Evolutionary conservation across 2,888 invertebrate genomes (phyloP).

Genomic region (Neria commutata): DNA sequence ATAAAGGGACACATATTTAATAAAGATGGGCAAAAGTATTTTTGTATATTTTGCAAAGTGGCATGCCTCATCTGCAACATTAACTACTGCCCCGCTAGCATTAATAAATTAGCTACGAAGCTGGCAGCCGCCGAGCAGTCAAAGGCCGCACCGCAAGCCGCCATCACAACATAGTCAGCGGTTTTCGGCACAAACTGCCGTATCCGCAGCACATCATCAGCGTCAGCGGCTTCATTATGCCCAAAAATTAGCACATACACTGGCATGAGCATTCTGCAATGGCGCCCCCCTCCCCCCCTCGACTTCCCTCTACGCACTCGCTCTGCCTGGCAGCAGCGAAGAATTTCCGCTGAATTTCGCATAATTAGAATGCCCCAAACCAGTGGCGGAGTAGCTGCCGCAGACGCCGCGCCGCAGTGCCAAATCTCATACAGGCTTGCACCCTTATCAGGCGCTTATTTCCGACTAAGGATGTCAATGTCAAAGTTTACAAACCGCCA

Average conservation of each 20-base stretch:
- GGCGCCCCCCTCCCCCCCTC: too few relatives aligned
- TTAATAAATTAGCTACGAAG: neutral
- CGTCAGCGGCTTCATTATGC: neutral
- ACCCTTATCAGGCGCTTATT: too few relatives aligned
- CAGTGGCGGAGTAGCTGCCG: neutral
- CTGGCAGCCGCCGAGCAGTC: neutral
- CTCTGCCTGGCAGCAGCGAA: neutral
- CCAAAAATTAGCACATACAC: conserved; percentile 5
- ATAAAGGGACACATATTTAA: conserved; percentile 8
- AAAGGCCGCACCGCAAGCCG: neutral
- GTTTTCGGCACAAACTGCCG: conserved; percentile 1
- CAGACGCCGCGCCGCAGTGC: neutral
- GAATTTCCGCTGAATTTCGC: conserved; percentile 22
- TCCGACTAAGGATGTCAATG: too few relatives aligned
- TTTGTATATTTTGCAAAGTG: neutral
- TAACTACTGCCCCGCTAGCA: too few relatives aligned
- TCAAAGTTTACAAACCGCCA: too few relatives aligned
- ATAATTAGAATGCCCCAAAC: conserved; percentile 24
- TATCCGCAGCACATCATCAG: conserved; percentile 6
- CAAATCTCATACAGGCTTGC: too few relatives aligned
- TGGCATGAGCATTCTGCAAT: neutral
- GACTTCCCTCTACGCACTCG: too few relatives aligned
- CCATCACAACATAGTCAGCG: conserved; percentile 10
- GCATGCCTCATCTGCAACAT: neutral
- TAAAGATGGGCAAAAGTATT: too few relatives aligned